Evolutionary conservation across 2,113 vertebrate genomes (phyloP), one percentile per base, ranked within the genome.

Genomic region (Pluvianellus socialis): DNA sequence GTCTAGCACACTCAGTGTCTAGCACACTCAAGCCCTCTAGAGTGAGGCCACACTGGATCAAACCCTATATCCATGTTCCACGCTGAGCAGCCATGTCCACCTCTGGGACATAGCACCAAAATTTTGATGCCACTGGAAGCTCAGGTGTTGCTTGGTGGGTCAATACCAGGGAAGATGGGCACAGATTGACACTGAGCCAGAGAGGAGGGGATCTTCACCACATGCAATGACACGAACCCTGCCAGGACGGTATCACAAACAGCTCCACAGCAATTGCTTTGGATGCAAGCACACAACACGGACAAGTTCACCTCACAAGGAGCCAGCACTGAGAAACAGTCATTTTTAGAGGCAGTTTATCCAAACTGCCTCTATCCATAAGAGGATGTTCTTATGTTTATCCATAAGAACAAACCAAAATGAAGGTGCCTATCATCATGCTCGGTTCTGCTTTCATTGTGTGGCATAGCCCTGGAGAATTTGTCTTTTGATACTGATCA

Each of bases 371-470:
- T 38, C 38, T 38, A 38, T 38, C 38, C 38, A 38, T 38, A 38
- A 38, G 38, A 38, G 38, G 38, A 38, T 38, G 38, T 38, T 38
- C 38, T 38, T 38, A 38, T 38, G 38, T 38, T 38, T 38, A 38
- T 38, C 38, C 38, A 70, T 13, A 59, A 63, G 79, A 72, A 27
- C 40, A 61, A 85, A 63, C 7, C 17, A 77, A 90, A 87, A 53
- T 12, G 19, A 90, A n/a, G 32, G 23, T 32, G 42, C 8, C 20
- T 47, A 10, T 53, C 14, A 10, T 26, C 0, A 0, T 38, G 9
- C 7, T 40, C 1, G 0, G 7, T n/a, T 93, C 63, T 81, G 50
- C 26, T 80, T 62, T 80, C 38, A 33, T 12, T 21, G 21, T 0
- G 0, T 50, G 56, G 22, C 61, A 72, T 2, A 75, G 40, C 40